Base-by-base conservation (phyloP, 2,797 vertebrate genomes). In the Margarornis squamiger region DNA sequence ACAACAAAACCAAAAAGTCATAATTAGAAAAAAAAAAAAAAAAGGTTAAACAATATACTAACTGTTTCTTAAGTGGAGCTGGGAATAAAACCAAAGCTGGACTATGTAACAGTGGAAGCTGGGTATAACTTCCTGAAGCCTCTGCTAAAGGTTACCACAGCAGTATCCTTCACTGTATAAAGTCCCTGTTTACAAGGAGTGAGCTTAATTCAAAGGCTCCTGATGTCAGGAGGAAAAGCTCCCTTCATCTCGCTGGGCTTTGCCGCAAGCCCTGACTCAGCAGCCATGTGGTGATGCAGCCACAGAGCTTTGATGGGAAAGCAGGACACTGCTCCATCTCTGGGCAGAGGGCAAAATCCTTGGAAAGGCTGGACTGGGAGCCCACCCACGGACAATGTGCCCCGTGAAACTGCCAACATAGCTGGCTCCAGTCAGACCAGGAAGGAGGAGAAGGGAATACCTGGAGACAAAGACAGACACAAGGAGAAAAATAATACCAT, bases 391-490 rank as follows among this genome's bases (percentile, higher is more conserved):
- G 0, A 24, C 12, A 1, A 8, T 2, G 6, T 17, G 36, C 20
- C 22, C 30, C 4, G 2, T 14, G 41, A 36, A 6, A 3, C 4
- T 2, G 27, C 39, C 59, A 27, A 2, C 0, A 2, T 1, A 1
- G 59, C 39, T 34, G 9, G 13, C 38, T 41, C 26, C 0, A 0
- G 45, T 8, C 5, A 3, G 18, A 27, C 4, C 6, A 1, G 2
- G 30, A 58, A 21, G 29, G 32, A 0, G 1, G 30, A 12, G 19
- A 34, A 4, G 15, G 49, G 18, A 43, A 24, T 1, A 46, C 14
- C 45, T 45, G 9, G 38, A 49, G 36, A 21, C 19, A 12, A 30
- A 6, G 26, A 13, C 11, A 66, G 30, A 9, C 2, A 9, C 23
- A 38, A 41, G 9, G n/a, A 41, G 16, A 30, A 78, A 54, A 58